Percentiles rank a stretch among this genome's conserved stretches.
Evolutionary conservation across 2,113 vertebrate species (phyloP).

Genomic region (Neogale vison): DNA sequence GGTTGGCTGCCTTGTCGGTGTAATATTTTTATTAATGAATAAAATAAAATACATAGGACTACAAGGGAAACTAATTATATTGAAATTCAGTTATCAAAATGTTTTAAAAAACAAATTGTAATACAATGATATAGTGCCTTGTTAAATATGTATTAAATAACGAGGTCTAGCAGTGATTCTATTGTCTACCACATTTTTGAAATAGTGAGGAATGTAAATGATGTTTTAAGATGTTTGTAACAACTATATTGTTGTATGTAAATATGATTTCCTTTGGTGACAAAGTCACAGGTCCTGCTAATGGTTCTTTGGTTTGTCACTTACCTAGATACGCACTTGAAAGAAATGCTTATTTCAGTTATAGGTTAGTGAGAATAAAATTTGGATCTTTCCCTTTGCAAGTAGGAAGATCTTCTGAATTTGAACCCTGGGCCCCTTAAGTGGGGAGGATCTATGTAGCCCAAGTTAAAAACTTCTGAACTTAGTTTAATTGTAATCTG

Average conservation of each 20-base stretch:
- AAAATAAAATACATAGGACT: not conserved
- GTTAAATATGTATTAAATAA: not conserved
- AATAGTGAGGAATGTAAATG: not conserved
- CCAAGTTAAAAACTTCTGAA: not conserved
- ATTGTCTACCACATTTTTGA: not conserved
- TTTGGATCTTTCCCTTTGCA: not conserved
- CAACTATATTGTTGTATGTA: not conserved
- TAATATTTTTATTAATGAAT: slow-evolving; percentile 14
- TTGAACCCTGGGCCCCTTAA: not conserved
- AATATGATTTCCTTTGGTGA: not conserved
- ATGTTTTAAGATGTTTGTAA: not conserved
- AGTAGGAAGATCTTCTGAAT: not conserved
- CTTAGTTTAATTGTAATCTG: not conserved
- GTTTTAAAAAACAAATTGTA: not conserved
- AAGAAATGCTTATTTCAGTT: slow-evolving; percentile 31
- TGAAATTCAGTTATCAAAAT: not conserved
- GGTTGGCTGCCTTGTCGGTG: not conserved
- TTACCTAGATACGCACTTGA: not conserved
- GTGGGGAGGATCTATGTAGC: too few relatives aligned
- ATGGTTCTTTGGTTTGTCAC: not conserved
- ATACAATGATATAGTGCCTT: not conserved
- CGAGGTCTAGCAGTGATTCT: not conserved
- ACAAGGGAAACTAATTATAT: not conserved
- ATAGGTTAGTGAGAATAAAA: slow-evolving; percentile 18
- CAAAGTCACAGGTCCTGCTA: not conserved